Evolutionary conservation across 2,113 vertebrate species (phyloP).

Genomic region (Eretmochelys imbricata): DNA sequence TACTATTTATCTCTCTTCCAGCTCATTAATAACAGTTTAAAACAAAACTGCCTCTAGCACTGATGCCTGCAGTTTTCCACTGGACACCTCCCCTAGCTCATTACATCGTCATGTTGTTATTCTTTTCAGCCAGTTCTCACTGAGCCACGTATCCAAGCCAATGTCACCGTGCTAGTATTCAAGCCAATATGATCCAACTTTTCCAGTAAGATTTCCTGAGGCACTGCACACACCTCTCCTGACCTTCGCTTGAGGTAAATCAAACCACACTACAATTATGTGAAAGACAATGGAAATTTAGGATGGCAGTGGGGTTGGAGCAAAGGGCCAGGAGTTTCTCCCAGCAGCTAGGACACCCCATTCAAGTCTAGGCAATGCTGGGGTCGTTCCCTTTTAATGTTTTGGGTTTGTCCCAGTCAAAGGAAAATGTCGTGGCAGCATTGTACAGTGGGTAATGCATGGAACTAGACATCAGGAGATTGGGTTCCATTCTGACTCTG

Average conservation of each 20-base stretch:
- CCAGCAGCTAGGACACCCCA: neutral
- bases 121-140: accelerated
- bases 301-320: neutral
- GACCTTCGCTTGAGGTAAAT: neutral
- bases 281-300: neutral
- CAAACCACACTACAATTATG: neutral
- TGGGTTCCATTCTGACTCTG: neutral
- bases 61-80: neutral
- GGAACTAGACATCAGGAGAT: neutral
- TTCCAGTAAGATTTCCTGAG: neutral
- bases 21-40: neutral
- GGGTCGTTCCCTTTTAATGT: neutral
- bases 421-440: neutral
- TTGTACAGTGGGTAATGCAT: neutral
- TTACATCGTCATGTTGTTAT: neutral
- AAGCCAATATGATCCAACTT: neutral
- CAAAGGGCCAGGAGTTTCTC: neutral
- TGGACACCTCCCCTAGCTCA: neutral
- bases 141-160: neutral
- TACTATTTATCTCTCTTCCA: neutral
- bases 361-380: neutral
- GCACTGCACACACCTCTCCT: neutral
- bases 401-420: neutral
- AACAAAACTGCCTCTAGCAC: neutral
- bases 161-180: accelerated